Evolutionary conservation across 2,888 invertebrate species (phyloP).

Genomic region (Tridacna gigas): DNA sequence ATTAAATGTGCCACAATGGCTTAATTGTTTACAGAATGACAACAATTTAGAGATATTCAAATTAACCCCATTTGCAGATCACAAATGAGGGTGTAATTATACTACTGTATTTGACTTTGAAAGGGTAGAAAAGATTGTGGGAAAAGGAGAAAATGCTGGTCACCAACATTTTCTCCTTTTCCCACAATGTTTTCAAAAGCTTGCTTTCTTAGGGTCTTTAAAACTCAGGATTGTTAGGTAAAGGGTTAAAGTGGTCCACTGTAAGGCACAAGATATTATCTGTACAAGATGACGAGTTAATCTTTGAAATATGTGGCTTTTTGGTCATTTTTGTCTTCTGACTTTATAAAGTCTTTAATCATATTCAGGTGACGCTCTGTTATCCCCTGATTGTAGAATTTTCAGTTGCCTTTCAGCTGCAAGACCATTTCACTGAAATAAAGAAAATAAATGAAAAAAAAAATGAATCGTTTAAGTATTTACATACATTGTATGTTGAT

Average conservation of each 20-base stretch:
- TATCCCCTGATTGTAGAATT: background rate
- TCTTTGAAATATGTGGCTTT: too few relatives aligned
- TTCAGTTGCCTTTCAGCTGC: conserved; percentile 13
- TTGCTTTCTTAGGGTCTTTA: background rate
- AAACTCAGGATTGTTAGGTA: too few relatives aligned
- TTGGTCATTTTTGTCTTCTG: too few relatives aligned
- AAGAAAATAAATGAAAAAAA: background rate
- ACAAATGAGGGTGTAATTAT: background rate
- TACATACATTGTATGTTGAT: too few relatives aligned
- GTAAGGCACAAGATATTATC: too few relatives aligned
- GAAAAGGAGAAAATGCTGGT: background rate
- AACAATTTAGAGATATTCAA: background rate
- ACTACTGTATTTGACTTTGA: background rate
- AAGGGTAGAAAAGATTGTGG: background rate
- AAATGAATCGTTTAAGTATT: too few relatives aligned
- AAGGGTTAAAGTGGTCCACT: background rate
- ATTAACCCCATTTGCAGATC: background rate
- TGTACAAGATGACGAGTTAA: too few relatives aligned
- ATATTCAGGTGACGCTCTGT: too few relatives aligned
- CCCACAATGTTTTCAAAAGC: background rate
- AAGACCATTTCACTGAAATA: conserved; percentile 25
- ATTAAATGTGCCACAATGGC: too few relatives aligned
- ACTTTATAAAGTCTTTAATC: too few relatives aligned
- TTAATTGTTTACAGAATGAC: too few relatives aligned
- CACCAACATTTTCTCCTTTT: background rate